A percentile compares a stretch with the other conserved stretches of the same genome.
phyloP scores from a whole-genome alignment of 2,113 vertebrate species.

The Amphilophus citrinellus region DNA sequence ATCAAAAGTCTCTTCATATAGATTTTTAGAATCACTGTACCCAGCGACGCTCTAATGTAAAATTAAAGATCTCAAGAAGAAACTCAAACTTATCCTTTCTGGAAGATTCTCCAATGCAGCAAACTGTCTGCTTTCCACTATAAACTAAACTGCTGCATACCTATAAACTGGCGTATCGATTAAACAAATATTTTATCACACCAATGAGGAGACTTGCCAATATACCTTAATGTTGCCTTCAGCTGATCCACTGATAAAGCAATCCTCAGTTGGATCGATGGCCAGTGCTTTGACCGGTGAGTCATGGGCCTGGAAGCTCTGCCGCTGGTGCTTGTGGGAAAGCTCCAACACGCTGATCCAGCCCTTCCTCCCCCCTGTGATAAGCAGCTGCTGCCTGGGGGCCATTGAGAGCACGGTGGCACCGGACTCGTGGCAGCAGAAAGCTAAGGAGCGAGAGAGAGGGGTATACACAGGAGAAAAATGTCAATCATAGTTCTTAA shows the following conservation, averaged over 20 bases:
- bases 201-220: not conserved
- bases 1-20: conserved; percentile 4
- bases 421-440: conserved; percentile 93
- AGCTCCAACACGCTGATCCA: conserved; percentile 94
- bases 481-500: not conserved
- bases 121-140: not conserved
- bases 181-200: not conserved
- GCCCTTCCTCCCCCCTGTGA: conserved; percentile 95
- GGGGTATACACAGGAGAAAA: not conserved
- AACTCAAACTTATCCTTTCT: not conserved
- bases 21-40: not conserved
- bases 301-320: conserved; percentile 96
- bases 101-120: not conserved
- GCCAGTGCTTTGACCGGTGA: conserved; percentile 95
- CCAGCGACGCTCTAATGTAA: not conserved
- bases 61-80: not conserved
- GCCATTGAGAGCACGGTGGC: conserved; percentile 93
- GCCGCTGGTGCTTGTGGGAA: conserved; percentile 86
- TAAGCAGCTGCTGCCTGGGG: conserved; percentile 91
- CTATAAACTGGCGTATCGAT: not conserved
- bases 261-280: conserved; percentile 90
- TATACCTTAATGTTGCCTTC: conserved; percentile 98
- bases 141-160: not conserved
- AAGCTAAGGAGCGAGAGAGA: conserved; percentile 80
- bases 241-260: conserved; percentile 96